These are phyloP conservation scores for Campoletis raptor DNA, from an alignment of 2,888 invertebrate genomes.

Conservation along the genomic window DNA sequence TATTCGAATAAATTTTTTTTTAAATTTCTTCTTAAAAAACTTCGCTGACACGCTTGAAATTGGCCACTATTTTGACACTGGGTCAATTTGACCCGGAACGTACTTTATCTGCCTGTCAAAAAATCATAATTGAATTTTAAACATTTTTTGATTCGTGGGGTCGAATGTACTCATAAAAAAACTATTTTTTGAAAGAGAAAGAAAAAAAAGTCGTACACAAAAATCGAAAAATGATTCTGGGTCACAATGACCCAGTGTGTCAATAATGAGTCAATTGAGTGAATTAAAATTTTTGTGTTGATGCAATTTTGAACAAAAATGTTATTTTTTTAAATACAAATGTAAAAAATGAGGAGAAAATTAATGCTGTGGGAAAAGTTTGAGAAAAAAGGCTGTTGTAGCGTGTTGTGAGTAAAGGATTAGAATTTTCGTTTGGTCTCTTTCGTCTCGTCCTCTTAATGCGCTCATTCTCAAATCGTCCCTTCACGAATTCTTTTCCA, in stretches of 20 bases:
- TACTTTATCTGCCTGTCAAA: background rate
- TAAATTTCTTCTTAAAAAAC: too few species aligned
- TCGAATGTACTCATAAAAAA: too few species aligned
- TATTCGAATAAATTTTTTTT: background rate
- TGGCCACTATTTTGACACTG: too few species aligned
- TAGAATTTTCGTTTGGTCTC: constrained; percentile 27
- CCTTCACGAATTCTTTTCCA: constrained; percentile 37
- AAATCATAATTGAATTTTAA: too few species aligned
- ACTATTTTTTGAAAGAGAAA: too few species aligned
- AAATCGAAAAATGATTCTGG: too few species aligned
- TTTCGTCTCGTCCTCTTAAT: background rate
- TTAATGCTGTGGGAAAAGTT: constrained; percentile 36
- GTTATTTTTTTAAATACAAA: background rate
- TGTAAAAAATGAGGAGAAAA: background rate
- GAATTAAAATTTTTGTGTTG: background rate
- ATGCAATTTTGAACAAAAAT: background rate
- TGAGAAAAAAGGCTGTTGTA: constrained; percentile 18
- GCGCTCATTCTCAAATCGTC: constrained; percentile 14
- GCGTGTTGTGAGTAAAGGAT: constrained; percentile 65
- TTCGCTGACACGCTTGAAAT: too few species aligned
- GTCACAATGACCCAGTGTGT: too few species aligned
- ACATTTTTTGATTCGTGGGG: too few species aligned
- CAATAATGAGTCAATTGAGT: too few species aligned
- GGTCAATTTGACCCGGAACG: background rate
- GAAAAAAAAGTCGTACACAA: too few species aligned